These are phyloP conservation scores for Heliconius charithonia DNA, from an alignment of 2,888 invertebrate genomes.

Conservation along the genomic window DNA sequence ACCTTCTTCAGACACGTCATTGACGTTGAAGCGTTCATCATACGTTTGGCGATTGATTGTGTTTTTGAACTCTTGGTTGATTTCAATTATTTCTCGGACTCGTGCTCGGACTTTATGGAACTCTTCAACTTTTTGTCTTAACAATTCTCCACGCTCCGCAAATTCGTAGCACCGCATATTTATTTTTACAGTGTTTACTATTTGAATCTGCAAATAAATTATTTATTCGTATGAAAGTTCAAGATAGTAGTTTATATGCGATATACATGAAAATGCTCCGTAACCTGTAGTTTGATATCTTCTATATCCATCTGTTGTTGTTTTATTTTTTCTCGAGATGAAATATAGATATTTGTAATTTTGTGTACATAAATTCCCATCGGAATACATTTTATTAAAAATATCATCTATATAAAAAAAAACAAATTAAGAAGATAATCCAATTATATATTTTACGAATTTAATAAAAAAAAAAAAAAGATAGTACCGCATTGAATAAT, in stretches of 20 bases:
- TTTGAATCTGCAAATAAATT: conserved; percentile 61
- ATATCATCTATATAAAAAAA: conserved; percentile 59
- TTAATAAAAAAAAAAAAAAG: not conserved
- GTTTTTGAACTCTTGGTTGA: conserved; percentile 58
- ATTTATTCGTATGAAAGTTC: not conserved
- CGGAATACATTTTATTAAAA: conserved; percentile 67
- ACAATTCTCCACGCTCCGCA: conserved; percentile 59
- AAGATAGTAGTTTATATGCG: not conserved
- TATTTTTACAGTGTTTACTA: conserved; percentile 67
- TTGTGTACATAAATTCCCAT: conserved; percentile 66
- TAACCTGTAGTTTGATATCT: conserved; percentile 72
- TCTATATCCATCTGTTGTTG: conserved; percentile 66
- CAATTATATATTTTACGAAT: not conserved
- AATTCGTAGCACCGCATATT: conserved; percentile 67
- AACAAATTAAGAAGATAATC: not conserved
- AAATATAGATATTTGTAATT: conserved; percentile 60
- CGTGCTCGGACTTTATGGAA: conserved; percentile 61
- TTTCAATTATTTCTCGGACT: conserved; percentile 63
- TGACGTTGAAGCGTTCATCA: conserved; percentile 51
- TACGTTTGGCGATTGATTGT: conserved; percentile 52
- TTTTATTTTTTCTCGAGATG: conserved; percentile 63
- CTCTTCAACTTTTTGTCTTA: conserved; percentile 59
- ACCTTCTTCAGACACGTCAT: conserved; percentile 60
- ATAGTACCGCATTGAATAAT: conserved; percentile 61
- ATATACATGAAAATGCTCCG: not conserved